Percentiles rank a stretch among this genome's conserved stretches.
phyloP scores from a whole-genome alignment of 2,113 vertebrate species.

The Alethe castanea region DNA sequence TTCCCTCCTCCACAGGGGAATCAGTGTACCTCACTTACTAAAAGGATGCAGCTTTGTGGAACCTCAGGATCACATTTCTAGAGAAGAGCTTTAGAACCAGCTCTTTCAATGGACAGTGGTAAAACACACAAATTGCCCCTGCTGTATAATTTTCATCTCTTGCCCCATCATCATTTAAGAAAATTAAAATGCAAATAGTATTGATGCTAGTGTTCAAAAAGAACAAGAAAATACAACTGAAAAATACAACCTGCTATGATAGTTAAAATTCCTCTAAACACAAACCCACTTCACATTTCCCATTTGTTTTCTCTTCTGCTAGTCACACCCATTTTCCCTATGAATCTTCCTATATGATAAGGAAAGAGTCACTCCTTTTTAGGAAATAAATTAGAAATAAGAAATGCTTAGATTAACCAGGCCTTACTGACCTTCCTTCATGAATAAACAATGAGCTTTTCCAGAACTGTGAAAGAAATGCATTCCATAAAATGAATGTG shows the following conservation, averaged over 20 bases:
- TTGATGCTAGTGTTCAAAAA: background rate
- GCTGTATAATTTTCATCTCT: fast-evolving
- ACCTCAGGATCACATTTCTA: background rate
- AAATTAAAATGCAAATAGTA: background rate
- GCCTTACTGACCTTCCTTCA: background rate
- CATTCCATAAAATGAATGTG: constrained; percentile 4
- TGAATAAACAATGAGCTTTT: constrained; percentile 45
- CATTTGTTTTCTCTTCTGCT: background rate
- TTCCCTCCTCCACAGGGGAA: background rate
- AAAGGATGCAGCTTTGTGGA: background rate
- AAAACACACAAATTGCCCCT: fast-evolving
- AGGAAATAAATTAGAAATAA: background rate
- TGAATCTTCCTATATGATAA: background rate
- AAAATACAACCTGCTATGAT: background rate
- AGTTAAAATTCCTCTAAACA: background rate
- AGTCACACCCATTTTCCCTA: background rate
- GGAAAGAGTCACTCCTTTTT: background rate
- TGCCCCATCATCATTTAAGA: background rate
- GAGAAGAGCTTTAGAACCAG: background rate
- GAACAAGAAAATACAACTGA: background rate
- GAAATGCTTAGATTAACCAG: background rate
- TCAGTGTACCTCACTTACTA: background rate
- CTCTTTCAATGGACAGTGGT: background rate
- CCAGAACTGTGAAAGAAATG: constrained; percentile 14
- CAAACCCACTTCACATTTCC: background rate